These are phyloP conservation scores for Eumerus sabulonum DNA, from an alignment of 2,888 invertebrate species.

Conservation along the genomic window DNA sequence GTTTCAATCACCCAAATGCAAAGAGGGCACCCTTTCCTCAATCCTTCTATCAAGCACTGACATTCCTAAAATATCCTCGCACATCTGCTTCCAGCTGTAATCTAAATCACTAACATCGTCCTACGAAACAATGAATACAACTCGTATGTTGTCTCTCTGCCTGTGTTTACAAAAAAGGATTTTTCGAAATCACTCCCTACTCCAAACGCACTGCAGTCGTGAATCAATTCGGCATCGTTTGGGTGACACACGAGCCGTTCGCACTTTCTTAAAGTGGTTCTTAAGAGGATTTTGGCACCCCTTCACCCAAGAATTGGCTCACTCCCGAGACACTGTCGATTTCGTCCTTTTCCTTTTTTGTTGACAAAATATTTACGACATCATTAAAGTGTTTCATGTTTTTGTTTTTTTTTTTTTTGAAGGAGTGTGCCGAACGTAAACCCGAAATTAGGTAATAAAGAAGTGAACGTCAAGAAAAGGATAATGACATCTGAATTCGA, in stretches of 20 bases:
- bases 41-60: background rate
- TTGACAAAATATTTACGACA: conserved; percentile 70
- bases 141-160: background rate
- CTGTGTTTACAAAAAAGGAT: conserved; percentile 46
- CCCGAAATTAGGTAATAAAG: conserved; percentile 65
- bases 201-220: background rate
- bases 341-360: conserved; percentile 36
- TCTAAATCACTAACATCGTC: conserved; percentile 51
- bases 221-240: background rate
- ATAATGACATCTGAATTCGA: conserved; percentile 51
- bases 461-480: conserved; percentile 34
- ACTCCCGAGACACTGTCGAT: conserved; percentile 24
- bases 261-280: conserved; percentile 54
- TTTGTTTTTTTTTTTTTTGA: too few relatives aligned
- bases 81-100: conserved; percentile 59
- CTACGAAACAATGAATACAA: conserved; percentile 33
- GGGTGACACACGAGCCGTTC: conserved; percentile 47
- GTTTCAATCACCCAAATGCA: conserved; percentile 19
- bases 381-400: conserved; percentile 51
- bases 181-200: conserved; percentile 27
- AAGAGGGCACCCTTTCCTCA: conserved; percentile 20
- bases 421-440: conserved; percentile 53
- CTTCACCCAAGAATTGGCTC: conserved; percentile 1
- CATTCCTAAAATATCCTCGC: background rate
- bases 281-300: conserved; percentile 50